These are phyloP conservation scores for Ditula angustiorana DNA, from an alignment of 2,888 invertebrate species.

Conservation along the genomic window DNA sequence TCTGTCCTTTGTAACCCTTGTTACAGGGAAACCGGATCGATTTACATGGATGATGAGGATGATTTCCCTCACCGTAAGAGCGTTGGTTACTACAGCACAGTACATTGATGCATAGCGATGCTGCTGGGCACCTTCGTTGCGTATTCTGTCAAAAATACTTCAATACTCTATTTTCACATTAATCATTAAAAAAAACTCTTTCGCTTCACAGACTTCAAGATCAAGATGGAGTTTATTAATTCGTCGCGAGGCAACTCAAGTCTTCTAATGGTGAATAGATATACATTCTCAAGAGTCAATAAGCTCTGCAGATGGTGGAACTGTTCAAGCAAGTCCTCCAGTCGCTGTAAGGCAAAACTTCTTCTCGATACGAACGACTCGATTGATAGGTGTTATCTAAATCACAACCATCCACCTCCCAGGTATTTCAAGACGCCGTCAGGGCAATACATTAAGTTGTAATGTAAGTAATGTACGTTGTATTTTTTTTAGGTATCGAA, in stretches of 20 bases:
- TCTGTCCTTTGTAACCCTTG: too few relatives aligned
- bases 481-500: too few relatives aligned
- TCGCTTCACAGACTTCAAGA: constrained; percentile 4
- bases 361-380: constrained; percentile 4
- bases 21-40: too few relatives aligned
- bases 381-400: constrained; percentile 5
- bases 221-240: constrained; percentile 14
- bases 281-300: constrained; percentile 24
- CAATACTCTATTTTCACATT: too few relatives aligned
- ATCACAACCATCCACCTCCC: constrained; percentile 24
- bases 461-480: too few relatives aligned
- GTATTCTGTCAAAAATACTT: too few relatives aligned
- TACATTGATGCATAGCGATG: too few relatives aligned
- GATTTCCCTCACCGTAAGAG: too few relatives aligned
- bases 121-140: too few relatives aligned
- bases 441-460: constrained; percentile 27
- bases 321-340: constrained; percentile 23
- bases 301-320: constrained; percentile 25
- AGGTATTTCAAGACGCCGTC: constrained; percentile 25
- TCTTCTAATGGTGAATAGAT: constrained; percentile 26
- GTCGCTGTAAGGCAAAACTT: constrained; percentile 17
- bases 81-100: too few relatives aligned
- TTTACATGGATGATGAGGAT: too few relatives aligned
- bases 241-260: constrained; percentile 18
- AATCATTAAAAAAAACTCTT: too few relatives aligned